Conservation (phyloP, 2,797 vertebrate genomes). For the Argya squamiceps region DNA sequence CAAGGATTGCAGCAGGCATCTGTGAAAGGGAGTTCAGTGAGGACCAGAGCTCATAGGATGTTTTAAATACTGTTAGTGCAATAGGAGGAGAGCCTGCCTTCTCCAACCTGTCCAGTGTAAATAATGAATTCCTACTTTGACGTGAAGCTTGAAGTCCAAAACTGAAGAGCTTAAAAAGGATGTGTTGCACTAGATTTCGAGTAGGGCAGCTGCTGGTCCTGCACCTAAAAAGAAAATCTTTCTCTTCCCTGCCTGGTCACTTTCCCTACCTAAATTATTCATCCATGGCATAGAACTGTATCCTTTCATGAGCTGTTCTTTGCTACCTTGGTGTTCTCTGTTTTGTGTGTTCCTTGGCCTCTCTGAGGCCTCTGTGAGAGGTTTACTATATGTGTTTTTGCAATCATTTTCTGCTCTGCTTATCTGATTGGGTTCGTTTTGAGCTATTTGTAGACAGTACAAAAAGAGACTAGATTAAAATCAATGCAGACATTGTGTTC, state of each 20-base stretch:
- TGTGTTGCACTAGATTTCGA: background rate
- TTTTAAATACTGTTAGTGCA: background rate
- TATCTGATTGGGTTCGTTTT: slow-evolving; percentile 25
- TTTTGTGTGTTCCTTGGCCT: background rate
- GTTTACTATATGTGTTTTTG: slow-evolving; percentile 1
- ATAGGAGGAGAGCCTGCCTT: background rate
- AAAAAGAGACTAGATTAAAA: slow-evolving; percentile 63
- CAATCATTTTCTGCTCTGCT: slow-evolving; percentile 39
- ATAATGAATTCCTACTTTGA: background rate
- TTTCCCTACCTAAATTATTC: background rate
- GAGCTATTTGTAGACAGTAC: slow-evolving; percentile 44
- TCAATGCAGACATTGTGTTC: slow-evolving; percentile 44
- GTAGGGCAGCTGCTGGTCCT: background rate
- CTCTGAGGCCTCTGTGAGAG: background rate
- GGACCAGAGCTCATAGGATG: background rate
- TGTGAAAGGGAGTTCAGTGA: background rate
- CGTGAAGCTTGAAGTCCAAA: background rate
- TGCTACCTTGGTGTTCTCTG: background rate
- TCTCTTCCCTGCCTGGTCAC: background rate
- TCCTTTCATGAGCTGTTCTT: background rate
- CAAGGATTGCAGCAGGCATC: background rate
- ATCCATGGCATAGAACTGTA: background rate
- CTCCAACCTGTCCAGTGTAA: background rate
- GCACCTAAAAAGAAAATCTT: background rate
- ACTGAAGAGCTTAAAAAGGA: background rate